phyloP scores from a whole-genome alignment of 2,888 invertebrate genomes.

The Conops quadrifasciatus region DNA sequence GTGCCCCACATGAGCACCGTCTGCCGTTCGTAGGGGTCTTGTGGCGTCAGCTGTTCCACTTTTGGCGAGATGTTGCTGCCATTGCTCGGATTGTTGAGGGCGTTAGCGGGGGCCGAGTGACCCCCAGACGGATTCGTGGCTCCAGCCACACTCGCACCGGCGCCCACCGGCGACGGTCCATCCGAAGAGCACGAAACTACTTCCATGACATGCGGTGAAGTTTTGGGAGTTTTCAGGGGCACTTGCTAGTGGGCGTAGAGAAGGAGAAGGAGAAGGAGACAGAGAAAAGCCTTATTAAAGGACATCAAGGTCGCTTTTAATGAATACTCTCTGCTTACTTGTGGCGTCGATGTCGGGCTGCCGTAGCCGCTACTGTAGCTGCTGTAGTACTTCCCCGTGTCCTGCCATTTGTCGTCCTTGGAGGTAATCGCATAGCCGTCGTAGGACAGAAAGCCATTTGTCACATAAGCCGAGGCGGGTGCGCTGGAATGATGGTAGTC shows the following conservation, averaged over 20 bases:
- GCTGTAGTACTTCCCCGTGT: conserved; percentile 68
- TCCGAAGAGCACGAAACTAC: conserved; percentile 65
- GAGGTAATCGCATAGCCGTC: conserved; percentile 68
- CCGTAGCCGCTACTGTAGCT: conserved; percentile 64
- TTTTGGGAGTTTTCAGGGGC: conserved; percentile 65
- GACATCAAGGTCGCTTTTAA: not conserved
- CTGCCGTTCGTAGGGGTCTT: conserved; percentile 72
- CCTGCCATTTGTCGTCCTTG: conserved; percentile 66
- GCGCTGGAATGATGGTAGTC: conserved; percentile 72
- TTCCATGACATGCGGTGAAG: conserved; percentile 65
- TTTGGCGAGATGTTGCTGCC: conserved; percentile 58
- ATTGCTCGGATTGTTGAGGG: conserved; percentile 22
- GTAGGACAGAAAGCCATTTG: conserved; percentile 80
- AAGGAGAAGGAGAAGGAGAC: not conserved
- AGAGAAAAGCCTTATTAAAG: not conserved
- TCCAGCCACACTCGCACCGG: conserved; percentile 29
- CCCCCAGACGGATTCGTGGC: conserved; percentile 33
- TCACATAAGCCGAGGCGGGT: conserved; percentile 71
- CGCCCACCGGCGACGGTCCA: conserved; percentile 62
- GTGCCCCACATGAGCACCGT: conserved; percentile 95
- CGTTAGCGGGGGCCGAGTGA: conserved; percentile 35
- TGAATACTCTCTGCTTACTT: conserved; percentile 50
- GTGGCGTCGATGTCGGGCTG: conserved; percentile 64
- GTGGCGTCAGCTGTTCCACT: conserved; percentile 56
- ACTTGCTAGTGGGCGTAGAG: conserved; percentile 51